phyloP scores from a whole-genome alignment of 2,113 vertebrate species.

The Stomatorhinus ivindoensis region DNA sequence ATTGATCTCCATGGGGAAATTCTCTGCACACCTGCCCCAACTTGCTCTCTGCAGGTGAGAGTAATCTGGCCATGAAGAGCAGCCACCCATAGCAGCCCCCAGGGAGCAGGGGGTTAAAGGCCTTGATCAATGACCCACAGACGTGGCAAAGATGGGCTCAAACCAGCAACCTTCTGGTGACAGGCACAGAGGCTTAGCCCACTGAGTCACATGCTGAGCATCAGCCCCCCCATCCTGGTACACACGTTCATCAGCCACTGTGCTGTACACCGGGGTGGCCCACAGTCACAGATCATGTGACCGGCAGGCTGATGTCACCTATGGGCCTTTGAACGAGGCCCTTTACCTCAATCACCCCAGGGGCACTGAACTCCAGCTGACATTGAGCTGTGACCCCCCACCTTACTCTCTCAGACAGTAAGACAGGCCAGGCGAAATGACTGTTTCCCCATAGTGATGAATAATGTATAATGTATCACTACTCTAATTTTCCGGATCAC shows the following conservation, averaged over 20 bases:
- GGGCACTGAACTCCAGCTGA: not conserved
- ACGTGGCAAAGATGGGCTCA: too few relatives aligned
- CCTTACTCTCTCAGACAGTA: not conserved
- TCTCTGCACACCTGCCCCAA: too few relatives aligned
- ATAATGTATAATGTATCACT: not conserved
- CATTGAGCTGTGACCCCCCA: not conserved
- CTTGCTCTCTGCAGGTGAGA: too few relatives aligned
- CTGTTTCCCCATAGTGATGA: not conserved
- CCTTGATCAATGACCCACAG: too few relatives aligned
- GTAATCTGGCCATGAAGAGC: too few relatives aligned
- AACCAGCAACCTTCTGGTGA: too few relatives aligned
- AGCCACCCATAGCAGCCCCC: too few relatives aligned
- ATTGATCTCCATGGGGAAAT: too few relatives aligned
- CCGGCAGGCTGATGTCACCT: not conserved
- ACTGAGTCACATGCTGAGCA: not conserved
- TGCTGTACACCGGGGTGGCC: not conserved
- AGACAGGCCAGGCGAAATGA: not conserved
- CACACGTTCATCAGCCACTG: not conserved
- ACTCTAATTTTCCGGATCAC: not conserved
- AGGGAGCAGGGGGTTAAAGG: too few relatives aligned
- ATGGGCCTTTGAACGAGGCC: not conserved
- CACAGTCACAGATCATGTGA: not conserved
- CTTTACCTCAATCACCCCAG: not conserved
- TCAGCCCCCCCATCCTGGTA: not conserved
- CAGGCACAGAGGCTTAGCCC: too few relatives aligned